phyloP scores from a whole-genome alignment of 2,888 invertebrate species.

The Ophioninae sp. region DNA sequence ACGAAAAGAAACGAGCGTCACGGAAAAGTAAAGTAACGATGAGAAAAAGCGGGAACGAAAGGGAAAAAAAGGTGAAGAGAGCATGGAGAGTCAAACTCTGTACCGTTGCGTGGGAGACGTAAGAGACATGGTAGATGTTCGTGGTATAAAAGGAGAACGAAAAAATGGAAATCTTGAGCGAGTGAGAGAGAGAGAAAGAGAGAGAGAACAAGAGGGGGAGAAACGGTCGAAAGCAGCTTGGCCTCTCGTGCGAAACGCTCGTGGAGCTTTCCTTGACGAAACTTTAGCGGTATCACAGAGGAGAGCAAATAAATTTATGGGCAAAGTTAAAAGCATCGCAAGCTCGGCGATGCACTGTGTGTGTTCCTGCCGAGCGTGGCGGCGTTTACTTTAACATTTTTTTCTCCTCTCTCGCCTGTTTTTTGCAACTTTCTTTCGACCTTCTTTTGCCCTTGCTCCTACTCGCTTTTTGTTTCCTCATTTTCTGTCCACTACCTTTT shows the following conservation, averaged over 20 bases:
- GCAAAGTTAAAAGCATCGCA: slow-evolving; percentile 77
- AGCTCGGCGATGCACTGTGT: slow-evolving; percentile 71
- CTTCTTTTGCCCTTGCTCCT: slow-evolving; percentile 45
- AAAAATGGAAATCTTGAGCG: slow-evolving; percentile 37
- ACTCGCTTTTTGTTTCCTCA: slow-evolving; percentile 47
- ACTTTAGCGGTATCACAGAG: slow-evolving; percentile 74
- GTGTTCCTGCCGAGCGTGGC: slow-evolving; percentile 59
- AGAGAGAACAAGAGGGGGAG: slow-evolving; percentile 30
- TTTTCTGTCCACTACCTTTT: slow-evolving; percentile 17
- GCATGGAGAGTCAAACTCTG: slow-evolving; percentile 48
- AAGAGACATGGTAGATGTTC: slow-evolving; percentile 46
- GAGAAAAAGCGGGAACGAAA: slow-evolving; percentile 2
- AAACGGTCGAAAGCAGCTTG: slow-evolving; percentile 58
- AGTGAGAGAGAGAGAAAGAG: slow-evolving; percentile 44
- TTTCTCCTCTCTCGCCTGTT: slow-evolving; percentile 36
- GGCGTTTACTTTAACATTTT: slow-evolving; percentile 59
- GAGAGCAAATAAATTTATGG: slow-evolving; percentile 78
- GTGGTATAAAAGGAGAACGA: slow-evolving; percentile 54
- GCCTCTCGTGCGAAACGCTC: slow-evolving; percentile 54
- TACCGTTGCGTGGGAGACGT: slow-evolving; percentile 49
- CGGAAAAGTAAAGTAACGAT: slow-evolving; percentile 19
- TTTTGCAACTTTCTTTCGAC: slow-evolving; percentile 47
- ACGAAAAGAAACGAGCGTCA: slow-evolving; percentile 37
- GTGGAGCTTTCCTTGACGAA: slow-evolving; percentile 72
- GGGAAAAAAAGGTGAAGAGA: background rate